Conservation (phyloP, 2,113 vertebrate species). For the Regulus satrapa region DNA sequence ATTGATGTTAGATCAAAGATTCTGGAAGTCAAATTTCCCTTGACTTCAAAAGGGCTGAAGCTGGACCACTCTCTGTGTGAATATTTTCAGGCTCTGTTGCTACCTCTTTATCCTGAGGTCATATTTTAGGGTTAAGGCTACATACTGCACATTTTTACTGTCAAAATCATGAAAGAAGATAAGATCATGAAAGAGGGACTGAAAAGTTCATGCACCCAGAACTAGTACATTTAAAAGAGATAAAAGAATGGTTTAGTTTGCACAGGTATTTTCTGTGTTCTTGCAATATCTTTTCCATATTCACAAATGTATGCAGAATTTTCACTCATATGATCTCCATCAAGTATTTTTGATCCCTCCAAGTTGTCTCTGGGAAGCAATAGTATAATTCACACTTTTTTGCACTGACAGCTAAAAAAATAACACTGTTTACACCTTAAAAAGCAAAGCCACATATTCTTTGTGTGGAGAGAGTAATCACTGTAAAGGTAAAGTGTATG, state of each 20-base stretch:
- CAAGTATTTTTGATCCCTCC: neutral
- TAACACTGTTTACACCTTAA: neutral
- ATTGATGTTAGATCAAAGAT: neutral
- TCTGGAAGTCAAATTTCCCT: neutral
- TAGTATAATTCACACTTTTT: neutral
- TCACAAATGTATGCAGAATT: neutral
- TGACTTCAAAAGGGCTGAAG: neutral
- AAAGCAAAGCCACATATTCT: conserved; percentile 8
- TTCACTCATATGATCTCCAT: neutral
- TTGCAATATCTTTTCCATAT: neutral
- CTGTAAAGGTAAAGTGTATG: conserved; percentile 30
- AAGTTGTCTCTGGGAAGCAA: neutral
- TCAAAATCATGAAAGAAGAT: neutral
- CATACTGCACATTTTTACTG: neutral
- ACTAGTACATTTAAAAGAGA: neutral
- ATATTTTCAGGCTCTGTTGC: neutral
- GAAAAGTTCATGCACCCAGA: neutral
- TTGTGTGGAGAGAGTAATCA: conserved; percentile 13
- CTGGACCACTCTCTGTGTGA: neutral
- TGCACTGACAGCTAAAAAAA: neutral
- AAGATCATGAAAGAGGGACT: neutral
- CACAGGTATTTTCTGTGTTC: neutral
- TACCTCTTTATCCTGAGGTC: neutral
- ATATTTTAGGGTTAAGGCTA: neutral
- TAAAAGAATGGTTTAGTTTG: accelerated